These are phyloP conservation scores for Sander vitreus DNA, from an alignment of 2,113 vertebrate genomes.

Conservation along the genomic window DNA sequence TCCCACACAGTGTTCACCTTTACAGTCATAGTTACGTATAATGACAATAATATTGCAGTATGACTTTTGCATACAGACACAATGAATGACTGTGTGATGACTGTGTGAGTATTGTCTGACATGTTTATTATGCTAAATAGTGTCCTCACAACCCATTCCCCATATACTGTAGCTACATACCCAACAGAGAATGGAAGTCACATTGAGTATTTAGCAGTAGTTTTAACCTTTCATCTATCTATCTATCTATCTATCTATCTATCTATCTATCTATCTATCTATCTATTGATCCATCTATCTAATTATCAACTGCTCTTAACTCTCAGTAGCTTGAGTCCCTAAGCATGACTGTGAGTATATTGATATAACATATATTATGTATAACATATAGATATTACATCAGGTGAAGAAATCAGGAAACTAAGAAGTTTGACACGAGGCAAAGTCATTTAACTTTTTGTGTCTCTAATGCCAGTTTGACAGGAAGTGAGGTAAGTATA, in stretches of 20 bases:
- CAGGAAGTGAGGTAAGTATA: conserved; percentile 10
- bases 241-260: conserved; percentile 11
- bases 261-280: conserved; percentile 19
- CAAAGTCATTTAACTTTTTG: neutral
- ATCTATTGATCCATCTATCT: conserved; percentile 29
- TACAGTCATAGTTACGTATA: neutral
- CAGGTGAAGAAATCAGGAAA: neutral
- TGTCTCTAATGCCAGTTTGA: neutral
- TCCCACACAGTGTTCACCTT: neutral
- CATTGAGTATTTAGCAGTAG: neutral
- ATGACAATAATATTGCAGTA: neutral
- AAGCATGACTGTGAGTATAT: neutral
- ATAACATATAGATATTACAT: neutral
- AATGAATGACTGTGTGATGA: neutral
- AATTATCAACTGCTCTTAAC: neutral
- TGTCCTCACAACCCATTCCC: neutral
- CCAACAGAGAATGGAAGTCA: neutral
- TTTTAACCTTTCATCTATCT: neutral
- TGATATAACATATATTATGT: neutral
- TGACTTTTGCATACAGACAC: neutral
- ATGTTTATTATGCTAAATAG: neutral
- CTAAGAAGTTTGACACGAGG: neutral
- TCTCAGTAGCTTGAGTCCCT: neutral
- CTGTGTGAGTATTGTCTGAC: conserved; percentile 1
- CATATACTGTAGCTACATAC: neutral